Percentiles rank a stretch among this genome's conserved stretches.
These are phyloP conservation scores for Chrysopilus asiliformis DNA, from an alignment of 2,888 invertebrate species.

Conservation along the genomic window DNA sequence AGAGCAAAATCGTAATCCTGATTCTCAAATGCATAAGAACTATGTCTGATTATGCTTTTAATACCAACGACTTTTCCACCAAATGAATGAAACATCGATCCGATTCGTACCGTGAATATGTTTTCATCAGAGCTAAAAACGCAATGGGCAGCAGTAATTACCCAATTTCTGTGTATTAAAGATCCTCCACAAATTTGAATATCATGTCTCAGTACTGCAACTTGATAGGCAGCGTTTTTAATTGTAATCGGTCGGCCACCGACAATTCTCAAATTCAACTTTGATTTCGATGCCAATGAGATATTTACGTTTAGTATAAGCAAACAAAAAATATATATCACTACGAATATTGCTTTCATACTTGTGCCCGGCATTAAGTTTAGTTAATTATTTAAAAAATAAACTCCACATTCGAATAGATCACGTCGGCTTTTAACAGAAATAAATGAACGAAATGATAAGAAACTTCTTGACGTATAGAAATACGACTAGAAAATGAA, in stretches of 20 bases:
- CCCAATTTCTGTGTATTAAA: slow-evolving; percentile 19
- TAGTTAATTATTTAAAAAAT: no score
- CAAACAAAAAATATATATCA: no score
- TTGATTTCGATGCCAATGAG: no score
- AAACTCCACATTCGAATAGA: no score
- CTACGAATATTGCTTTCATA: no score
- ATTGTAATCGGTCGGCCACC: slow-evolving; percentile 34
- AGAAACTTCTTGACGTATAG: no score
- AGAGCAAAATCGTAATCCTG: background rate
- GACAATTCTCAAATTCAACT: slow-evolving; percentile 33
- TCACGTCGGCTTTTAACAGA: no score
- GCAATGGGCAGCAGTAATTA: slow-evolving; percentile 27
- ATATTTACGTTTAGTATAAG: no score
- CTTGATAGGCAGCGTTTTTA: slow-evolving; percentile 35
- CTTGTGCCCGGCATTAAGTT: no score
- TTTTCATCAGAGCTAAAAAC: background rate
- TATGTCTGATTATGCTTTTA: background rate
- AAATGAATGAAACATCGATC: background rate
- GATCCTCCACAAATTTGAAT: slow-evolving; percentile 26
- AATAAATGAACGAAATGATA: no score
- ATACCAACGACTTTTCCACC: background rate
- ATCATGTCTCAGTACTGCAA: slow-evolving; percentile 30
- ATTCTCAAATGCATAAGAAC: background rate
- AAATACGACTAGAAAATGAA: no score
- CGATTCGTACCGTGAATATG: background rate